Conservation (phyloP, 2,888 invertebrate species). For the Melangyna quadrimaculata region DNA sequence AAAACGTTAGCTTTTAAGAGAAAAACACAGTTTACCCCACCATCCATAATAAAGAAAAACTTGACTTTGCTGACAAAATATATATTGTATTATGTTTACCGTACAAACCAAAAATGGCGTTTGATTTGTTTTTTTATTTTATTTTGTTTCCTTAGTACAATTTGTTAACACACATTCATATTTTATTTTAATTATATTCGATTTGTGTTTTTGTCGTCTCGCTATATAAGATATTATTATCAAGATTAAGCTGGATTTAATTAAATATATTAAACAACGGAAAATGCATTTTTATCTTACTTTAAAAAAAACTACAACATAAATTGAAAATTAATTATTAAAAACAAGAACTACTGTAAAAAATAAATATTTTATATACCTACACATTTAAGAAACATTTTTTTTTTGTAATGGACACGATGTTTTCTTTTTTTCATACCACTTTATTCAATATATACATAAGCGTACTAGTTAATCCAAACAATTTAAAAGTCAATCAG, state of each 20-base stretch:
- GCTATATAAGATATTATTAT: background rate
- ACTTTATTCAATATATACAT: background rate
- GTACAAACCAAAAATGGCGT: conserved; percentile 33
- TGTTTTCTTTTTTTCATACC: background rate
- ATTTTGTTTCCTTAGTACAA: background rate
- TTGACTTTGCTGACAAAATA: conserved; percentile 61
- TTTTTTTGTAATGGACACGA: background rate
- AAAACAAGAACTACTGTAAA: background rate
- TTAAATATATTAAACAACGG: background rate
- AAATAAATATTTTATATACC: background rate
- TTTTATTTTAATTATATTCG: conserved; percentile 3
- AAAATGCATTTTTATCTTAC: background rate
- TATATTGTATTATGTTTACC: conserved; percentile 62
- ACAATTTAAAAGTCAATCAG: background rate
- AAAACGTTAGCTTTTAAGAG: conserved; percentile 52
- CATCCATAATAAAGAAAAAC: conserved; percentile 40
- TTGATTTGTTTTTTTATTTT: conserved; percentile 23
- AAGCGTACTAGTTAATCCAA: background rate
- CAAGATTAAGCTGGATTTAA: background rate
- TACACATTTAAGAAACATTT: background rate
- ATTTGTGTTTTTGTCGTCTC: conserved; percentile 1
- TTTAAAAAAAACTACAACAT: background rate
- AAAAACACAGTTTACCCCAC: conserved; percentile 43
- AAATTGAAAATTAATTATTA: background rate
- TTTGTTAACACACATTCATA: background rate